Evolutionary conservation across 2,113 vertebrate genomes (phyloP).

Genomic region (Sus scrofa): T2T-Sscrofa CM000820.6:45973001-45973500

Average conservation of each 20-base stretch:
- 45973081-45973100: neutral
- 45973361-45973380: neutral
- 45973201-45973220: neutral
- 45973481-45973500: neutral
- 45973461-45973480: neutral
- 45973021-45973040: conserved; percentile 40
- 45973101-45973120: neutral
- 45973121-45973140: neutral
- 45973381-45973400: conserved; percentile 46
- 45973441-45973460: too few species aligned
- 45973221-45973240: neutral
- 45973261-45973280: neutral
- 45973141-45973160: conserved; percentile 9
- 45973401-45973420: neutral
- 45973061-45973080: conserved; percentile 11
- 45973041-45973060: conserved; percentile 14
- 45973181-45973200: neutral
- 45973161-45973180: neutral
- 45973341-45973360: conserved; percentile 38
- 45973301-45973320: conserved; percentile 10
- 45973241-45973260: neutral
- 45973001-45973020: conserved; percentile 54
- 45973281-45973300: neutral
- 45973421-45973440: neutral
- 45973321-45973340: neutral